A percentile compares a stretch with the other conserved stretches of the same genome.
phyloP scores from a whole-genome alignment of 2,797 vertebrate genomes.

The Acanthurus lineatus region DNA sequence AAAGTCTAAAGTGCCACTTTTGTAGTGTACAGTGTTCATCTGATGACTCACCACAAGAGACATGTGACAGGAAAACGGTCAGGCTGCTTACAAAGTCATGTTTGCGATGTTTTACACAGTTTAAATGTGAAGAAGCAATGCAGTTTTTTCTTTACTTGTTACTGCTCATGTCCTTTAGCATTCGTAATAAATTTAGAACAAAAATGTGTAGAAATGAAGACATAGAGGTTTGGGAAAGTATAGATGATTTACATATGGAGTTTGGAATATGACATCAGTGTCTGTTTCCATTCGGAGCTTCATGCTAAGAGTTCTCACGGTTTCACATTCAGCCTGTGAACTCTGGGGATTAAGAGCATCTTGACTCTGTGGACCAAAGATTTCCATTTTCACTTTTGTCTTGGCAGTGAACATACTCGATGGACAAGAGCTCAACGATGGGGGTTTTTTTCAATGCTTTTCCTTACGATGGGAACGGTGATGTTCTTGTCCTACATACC shows the following conservation, averaged over 20 bases:
- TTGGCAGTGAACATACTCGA: conserved; percentile 47
- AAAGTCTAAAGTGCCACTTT: neutral
- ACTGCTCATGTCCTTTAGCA: too few relatives aligned
- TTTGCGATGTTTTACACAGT: neutral
- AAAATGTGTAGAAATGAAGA: neutral
- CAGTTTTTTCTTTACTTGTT: too few relatives aligned
- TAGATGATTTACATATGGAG: too few relatives aligned
- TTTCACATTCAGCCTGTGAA: neutral
- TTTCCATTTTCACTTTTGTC: conserved; percentile 42
- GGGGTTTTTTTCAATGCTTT: neutral
- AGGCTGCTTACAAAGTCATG: neutral
- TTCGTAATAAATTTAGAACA: neutral
- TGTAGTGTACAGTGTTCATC: neutral
- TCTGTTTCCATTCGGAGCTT: neutral
- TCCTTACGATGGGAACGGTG: conserved; percentile 1
- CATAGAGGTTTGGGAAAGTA: neutral
- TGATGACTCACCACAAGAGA: neutral
- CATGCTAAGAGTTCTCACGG: neutral
- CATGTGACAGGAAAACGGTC: neutral
- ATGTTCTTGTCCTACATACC: neutral
- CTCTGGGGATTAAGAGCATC: neutral
- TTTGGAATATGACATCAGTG: neutral
- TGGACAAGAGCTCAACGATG: conserved; percentile 11
- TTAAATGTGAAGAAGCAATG: neutral
- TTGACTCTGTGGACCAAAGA: conserved; percentile 15